A percentile compares a stretch with the other conserved stretches of the same genome.
Evolutionary conservation across 1,140 invertebrate species (phyloP).

Genomic region (Neodiprion pinetum): DNA sequence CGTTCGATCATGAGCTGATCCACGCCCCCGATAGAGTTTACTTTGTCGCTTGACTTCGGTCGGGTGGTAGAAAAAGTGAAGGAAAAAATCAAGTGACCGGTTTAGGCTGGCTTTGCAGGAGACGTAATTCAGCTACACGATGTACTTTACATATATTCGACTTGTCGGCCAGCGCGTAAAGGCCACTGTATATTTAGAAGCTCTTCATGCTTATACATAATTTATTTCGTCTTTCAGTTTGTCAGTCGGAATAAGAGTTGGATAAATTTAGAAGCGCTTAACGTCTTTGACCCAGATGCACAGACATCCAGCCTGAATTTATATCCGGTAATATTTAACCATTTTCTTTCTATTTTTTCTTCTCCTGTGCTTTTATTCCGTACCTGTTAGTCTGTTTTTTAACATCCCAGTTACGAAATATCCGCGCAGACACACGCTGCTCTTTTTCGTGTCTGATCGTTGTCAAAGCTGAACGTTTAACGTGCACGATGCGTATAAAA

Average conservation of each 20-base stretch:
- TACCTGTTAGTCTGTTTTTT: too few species aligned
- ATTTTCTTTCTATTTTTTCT: not conserved
- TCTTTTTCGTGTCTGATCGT: not conserved
- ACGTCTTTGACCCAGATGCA: slow-evolving; percentile 2
- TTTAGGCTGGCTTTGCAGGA: not conserved
- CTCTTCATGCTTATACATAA: not conserved
- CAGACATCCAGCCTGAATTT: not conserved
- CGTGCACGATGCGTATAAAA: too few species aligned
- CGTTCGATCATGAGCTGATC: not conserved
- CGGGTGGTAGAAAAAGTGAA: not conserved
- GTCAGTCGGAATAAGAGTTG: not conserved
- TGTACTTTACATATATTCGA: not conserved
- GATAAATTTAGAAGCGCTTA: slow-evolving; percentile 7
- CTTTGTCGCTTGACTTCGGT: not conserved
- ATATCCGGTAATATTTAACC: slow-evolving; percentile 6
- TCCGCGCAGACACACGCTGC: not conserved
- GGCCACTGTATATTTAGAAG: not conserved
- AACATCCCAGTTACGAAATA: not conserved
- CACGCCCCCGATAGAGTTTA: too few species aligned
- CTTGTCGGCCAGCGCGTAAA: not conserved
- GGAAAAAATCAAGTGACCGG: not conserved
- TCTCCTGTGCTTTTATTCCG: not conserved
- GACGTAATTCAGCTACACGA: not conserved
- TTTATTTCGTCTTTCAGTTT: slow-evolving; percentile 7
- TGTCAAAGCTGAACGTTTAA: not conserved